Percentiles rank a stretch among this genome's conserved stretches.
phyloP scores from a whole-genome alignment of 2,797 vertebrate species.

The Mionectes olivaceus region DNA sequence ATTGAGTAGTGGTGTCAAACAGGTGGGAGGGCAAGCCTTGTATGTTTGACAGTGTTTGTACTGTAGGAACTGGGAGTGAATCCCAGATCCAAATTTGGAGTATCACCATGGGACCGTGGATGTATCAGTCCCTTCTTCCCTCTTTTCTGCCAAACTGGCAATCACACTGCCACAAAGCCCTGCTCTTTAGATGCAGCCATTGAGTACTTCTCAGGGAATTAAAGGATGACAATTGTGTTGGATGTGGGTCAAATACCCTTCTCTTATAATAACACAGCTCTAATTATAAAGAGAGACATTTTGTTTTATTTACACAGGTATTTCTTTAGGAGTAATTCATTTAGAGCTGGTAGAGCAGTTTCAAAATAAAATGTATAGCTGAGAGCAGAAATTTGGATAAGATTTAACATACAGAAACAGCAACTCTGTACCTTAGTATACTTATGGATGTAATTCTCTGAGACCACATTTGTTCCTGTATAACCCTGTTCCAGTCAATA shows the following conservation, averaged over 20 bases:
- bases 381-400: not conserved
- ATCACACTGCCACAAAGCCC: fast-evolving
- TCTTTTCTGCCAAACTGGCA: not conserved
- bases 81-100: not conserved
- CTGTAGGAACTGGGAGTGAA: not conserved
- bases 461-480: not conserved
- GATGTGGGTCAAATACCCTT: not conserved
- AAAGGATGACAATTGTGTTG: not conserved
- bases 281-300: not conserved
- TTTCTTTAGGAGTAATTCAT: not conserved
- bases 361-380: not conserved
- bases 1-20: not conserved
- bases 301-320: not conserved
- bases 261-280: not conserved
- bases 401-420: conserved; percentile 51
- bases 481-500: conserved; percentile 18
- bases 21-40: not conserved
- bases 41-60: not conserved
- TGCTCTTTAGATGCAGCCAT: fast-evolving
- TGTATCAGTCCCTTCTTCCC: not conserved
- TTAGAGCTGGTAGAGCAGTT: not conserved
- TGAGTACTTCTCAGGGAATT: not conserved
- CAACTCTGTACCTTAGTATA: conserved; percentile 39
- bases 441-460: conserved; percentile 20
- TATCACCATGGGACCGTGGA: not conserved